phyloP scores from a whole-genome alignment of 2,113 vertebrate species.

The Origma solitaria region DNA sequence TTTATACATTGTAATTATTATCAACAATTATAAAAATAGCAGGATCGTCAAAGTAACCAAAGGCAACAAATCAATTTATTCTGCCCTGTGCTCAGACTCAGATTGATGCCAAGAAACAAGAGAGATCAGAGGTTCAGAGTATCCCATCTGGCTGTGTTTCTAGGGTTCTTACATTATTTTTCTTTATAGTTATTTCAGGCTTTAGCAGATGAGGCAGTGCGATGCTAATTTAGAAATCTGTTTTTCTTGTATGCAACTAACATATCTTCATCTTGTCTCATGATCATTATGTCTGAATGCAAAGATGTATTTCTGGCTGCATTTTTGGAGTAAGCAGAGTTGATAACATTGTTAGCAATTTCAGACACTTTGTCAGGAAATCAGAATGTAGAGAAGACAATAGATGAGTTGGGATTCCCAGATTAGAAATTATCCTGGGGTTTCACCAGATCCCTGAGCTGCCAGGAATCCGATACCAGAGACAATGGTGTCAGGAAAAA shows the following conservation, averaged over 20 bases:
- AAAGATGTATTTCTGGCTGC: constrained; percentile 18
- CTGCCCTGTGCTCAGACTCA: neutral
- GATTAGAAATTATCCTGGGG: neutral
- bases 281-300: constrained; percentile 4
- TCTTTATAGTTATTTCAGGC: constrained; percentile 40
- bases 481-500: neutral
- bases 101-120: neutral
- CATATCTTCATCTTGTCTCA: constrained; percentile 30
- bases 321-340: neutral
- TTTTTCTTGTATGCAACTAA: constrained; percentile 11
- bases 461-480: neutral
- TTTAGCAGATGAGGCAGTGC: neutral
- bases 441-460: neutral
- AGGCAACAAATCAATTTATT: neutral
- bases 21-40: neutral
- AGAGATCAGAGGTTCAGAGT: neutral
- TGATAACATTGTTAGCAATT: neutral
- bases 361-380: constrained; percentile 15
- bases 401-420: neutral
- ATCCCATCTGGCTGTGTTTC: constrained; percentile 26
- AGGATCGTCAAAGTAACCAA: neutral
- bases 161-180: neutral
- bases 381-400: neutral
- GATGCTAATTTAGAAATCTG: constrained; percentile 28
- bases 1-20: neutral